phyloP scores from a whole-genome alignment of 2,113 vertebrate genomes.

The Bos indicus region DNA sequence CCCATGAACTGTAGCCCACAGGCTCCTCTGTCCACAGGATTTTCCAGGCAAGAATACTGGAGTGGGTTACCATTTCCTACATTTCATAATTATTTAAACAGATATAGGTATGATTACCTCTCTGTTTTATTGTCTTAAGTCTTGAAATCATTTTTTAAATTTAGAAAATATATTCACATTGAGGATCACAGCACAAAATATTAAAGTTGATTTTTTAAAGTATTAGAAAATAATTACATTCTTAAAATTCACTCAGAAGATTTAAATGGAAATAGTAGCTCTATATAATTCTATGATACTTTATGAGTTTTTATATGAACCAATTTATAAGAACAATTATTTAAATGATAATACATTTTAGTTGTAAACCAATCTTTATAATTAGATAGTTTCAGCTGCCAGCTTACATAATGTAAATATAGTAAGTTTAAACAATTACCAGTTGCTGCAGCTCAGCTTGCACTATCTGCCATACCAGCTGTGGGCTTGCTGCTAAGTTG shows the following conservation, averaged over 20 bases:
- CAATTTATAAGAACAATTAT: constrained; percentile 19
- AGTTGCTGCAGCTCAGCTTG: not conserved
- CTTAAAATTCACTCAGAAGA: not conserved
- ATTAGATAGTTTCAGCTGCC: not conserved
- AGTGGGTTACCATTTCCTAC: not conserved
- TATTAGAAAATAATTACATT: not conserved
- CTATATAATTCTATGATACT: not conserved
- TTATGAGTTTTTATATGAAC: not conserved
- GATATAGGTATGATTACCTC: not conserved
- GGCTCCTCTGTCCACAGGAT: not conserved
- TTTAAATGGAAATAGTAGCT: not conserved
- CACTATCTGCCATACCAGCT: not conserved
- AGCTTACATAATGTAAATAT: not conserved
- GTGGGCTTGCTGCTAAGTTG: not conserved
- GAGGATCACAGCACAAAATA: not conserved
- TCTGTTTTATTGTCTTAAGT: not conserved
- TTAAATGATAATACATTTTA: not conserved
- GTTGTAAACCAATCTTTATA: not conserved
- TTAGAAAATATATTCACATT: not conserved
- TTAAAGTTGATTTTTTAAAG: not conserved
- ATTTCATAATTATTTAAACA: not conserved
- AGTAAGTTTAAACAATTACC: not conserved
- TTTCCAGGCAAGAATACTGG: not conserved
- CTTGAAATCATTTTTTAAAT: constrained; percentile 1
- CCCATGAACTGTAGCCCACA: not conserved